These are phyloP conservation scores for Agrypnia vestita DNA, from an alignment of 1,140 invertebrate species.

Conservation along the genomic window DNA sequence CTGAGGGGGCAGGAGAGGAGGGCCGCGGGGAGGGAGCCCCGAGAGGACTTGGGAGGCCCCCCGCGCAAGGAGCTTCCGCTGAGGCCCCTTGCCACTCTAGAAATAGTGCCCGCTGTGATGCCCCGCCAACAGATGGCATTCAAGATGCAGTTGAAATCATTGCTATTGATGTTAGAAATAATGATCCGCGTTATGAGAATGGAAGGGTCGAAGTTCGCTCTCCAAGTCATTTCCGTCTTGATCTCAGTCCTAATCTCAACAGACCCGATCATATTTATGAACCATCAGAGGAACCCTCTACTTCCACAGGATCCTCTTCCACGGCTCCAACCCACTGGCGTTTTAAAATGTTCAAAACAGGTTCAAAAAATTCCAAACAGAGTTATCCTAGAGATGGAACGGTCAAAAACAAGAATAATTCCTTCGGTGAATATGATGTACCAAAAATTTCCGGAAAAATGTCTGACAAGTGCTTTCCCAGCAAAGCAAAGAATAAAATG, in stretches of 20 bases:
- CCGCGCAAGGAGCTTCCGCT: neutral
- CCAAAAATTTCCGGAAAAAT: slow-evolving; percentile 56
- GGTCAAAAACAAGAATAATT: slow-evolving; percentile 46
- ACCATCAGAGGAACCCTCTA: slow-evolving; percentile 68
- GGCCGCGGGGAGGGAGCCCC: slow-evolving; percentile 42
- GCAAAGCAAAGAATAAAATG: slow-evolving; percentile 56
- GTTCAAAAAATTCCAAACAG: slow-evolving; percentile 56
- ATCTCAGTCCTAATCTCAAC: slow-evolving; percentile 58
- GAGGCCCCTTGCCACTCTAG: slow-evolving; percentile 50
- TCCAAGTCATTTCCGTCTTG: slow-evolving; percentile 58
- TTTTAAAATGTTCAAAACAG: slow-evolving; percentile 62
- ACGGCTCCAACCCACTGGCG: slow-evolving; percentile 59
- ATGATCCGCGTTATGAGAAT: slow-evolving; percentile 37
- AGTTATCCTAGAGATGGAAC: slow-evolving; percentile 47
- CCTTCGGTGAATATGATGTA: slow-evolving; percentile 52
- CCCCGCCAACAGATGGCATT: neutral
- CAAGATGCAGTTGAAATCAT: slow-evolving; percentile 24
- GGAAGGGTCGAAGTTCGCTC: slow-evolving; percentile 50
- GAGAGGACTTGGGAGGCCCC: slow-evolving; percentile 6
- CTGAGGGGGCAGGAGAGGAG: slow-evolving; percentile 54
- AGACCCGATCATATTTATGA: slow-evolving; percentile 68
- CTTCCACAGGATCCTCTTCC: slow-evolving; percentile 60
- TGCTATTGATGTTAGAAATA: slow-evolving; percentile 27
- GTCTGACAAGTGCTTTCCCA: slow-evolving; percentile 56
- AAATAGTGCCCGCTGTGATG: neutral